Percentiles rank a stretch among this genome's conserved stretches.
These are phyloP conservation scores for Trichonephila clavata DNA, from an alignment of 1,140 invertebrate genomes.

Conservation along the genomic window DNA sequence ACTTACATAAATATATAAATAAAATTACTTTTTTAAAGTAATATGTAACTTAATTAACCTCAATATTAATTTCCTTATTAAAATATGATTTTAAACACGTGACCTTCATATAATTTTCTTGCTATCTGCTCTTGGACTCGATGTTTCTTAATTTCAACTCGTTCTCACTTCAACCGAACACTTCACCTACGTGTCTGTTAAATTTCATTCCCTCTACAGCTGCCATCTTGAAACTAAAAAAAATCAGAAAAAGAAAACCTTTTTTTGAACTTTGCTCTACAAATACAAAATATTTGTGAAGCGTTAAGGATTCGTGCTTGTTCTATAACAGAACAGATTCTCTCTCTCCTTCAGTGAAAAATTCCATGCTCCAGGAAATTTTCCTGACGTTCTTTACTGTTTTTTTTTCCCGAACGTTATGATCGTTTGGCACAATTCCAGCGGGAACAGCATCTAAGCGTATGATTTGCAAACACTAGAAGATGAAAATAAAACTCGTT, in stretches of 20 bases:
- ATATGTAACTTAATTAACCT: no score
- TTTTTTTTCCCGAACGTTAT: neutral
- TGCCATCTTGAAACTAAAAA: neutral
- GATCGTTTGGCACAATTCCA: conserved; percentile 35
- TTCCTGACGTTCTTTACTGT: neutral
- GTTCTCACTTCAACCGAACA: neutral
- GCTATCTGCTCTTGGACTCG: no score
- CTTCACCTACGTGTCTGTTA: neutral
- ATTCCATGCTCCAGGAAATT: neutral
- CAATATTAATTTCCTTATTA: no score
- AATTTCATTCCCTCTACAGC: neutral
- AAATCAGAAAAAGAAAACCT: neutral
- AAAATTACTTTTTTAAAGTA: no score
- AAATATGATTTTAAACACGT: no score
- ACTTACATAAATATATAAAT: no score
- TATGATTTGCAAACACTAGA: conserved; percentile 14
- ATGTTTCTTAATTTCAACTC: neutral
- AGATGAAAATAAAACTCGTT: conserved; percentile 28
- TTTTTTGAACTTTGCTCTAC: neutral
- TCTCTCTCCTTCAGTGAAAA: neutral
- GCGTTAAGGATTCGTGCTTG: neutral
- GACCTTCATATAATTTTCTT: no score
- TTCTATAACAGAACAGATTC: neutral
- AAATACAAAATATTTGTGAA: conserved; percentile 14
- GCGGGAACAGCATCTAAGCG: neutral